These are phyloP conservation scores for Trichogramma pretiosum DNA, from an alignment of 1,140 invertebrate genomes.

Conservation along the genomic window DNA sequence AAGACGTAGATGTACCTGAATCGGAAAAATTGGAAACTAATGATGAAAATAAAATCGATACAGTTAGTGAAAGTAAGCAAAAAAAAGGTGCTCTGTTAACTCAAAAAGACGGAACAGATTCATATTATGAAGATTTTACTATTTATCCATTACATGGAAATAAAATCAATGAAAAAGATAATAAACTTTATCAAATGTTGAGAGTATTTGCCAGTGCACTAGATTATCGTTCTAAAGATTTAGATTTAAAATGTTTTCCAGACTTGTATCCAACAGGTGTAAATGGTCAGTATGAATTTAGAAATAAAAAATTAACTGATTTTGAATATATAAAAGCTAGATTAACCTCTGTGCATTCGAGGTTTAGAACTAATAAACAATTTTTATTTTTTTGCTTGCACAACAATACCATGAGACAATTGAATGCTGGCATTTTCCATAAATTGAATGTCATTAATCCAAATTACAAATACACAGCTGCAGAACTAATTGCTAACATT, in stretches of 20 bases:
- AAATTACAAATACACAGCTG: constrained; percentile 21
- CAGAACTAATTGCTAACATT: constrained; percentile 23
- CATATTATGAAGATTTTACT: neutral
- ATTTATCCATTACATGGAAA: neutral
- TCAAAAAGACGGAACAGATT: neutral
- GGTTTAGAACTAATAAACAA: constrained; percentile 27
- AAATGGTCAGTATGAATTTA: constrained; percentile 23
- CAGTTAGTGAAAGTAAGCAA: too few relatives aligned
- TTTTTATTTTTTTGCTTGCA: constrained; percentile 30
- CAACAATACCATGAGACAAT: constrained; percentile 25
- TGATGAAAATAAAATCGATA: too few relatives aligned
- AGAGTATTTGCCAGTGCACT: constrained; percentile 12
- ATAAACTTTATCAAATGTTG: neutral
- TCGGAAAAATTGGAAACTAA: too few relatives aligned
- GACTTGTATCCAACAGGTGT: constrained; percentile 25
- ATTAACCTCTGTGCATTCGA: constrained; percentile 24
- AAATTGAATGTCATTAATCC: constrained; percentile 28
- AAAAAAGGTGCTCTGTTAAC: neutral
- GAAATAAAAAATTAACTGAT: constrained; percentile 19
- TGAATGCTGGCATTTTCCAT: constrained; percentile 27
- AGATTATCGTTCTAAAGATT: constrained; percentile 19
- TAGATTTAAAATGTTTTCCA: constrained; percentile 29
- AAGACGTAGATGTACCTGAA: too few relatives aligned
- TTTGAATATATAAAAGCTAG: constrained; percentile 25
- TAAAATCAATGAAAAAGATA: neutral